Conservation (phyloP, 2,113 vertebrate species). For the Peromyscus polionotus region DNA sequence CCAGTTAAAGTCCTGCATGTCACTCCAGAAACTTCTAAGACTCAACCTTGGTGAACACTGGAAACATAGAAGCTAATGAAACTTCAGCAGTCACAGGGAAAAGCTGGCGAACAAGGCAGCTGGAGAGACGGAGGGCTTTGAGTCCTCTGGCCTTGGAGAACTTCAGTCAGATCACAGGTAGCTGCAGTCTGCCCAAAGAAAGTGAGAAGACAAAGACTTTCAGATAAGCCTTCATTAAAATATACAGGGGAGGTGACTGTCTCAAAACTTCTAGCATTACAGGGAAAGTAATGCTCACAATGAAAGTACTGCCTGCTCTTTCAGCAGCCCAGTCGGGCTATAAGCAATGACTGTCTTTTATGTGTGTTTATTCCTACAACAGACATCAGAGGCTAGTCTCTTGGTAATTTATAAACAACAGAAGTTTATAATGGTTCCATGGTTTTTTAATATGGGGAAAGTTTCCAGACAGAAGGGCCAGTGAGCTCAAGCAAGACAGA, state of each 20-base stretch:
- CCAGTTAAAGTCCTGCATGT: neutral
- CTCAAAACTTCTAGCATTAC: neutral
- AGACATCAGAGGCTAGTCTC: neutral
- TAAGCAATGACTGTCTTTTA: neutral
- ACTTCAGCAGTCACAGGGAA: neutral
- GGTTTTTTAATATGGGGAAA: neutral
- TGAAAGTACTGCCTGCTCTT: neutral
- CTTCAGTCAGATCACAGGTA: slow-evolving; percentile 64
- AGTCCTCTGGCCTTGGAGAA: slow-evolving; percentile 75
- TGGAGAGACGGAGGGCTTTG: neutral
- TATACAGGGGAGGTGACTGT: neutral
- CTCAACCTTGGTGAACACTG: neutral
- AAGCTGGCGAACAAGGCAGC: neutral
- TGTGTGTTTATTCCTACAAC: neutral
- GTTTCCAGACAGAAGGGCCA: neutral
- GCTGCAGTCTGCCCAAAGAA: slow-evolving; percentile 60
- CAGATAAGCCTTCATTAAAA: neutral
- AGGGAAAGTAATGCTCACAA: neutral
- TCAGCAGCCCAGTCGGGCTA: neutral
- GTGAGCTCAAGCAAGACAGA: neutral
- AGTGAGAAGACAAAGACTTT: neutral
- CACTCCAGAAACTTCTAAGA: neutral
- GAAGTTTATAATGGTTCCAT: neutral
- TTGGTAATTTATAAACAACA: neutral
- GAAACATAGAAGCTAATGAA: neutral